phyloP scores from a whole-genome alignment of 1,140 invertebrate genomes.

The Procambarus virginalis region DNA sequence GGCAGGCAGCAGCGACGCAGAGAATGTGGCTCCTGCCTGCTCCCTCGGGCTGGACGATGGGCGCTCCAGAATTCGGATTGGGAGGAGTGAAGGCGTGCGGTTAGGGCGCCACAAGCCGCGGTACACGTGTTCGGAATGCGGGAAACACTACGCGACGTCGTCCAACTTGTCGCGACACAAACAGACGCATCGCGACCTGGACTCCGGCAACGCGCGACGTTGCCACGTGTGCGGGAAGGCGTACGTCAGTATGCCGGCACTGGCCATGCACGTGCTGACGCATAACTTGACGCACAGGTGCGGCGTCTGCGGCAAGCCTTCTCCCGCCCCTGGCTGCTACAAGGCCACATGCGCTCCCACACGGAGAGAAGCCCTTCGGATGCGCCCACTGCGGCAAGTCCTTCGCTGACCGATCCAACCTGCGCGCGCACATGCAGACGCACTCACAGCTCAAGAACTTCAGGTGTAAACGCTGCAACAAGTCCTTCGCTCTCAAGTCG shows the following conservation, averaged over 20 bases:
- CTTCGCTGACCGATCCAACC: constrained; percentile 87
- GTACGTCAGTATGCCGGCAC: constrained; percentile 97
- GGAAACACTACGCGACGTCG: constrained; percentile 96
- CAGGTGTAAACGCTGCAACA: constrained; percentile 90
- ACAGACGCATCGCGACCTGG: constrained; percentile 95
- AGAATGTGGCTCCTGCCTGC: constrained; percentile 67
- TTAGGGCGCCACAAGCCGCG: constrained; percentile 76
- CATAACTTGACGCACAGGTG: constrained; percentile 80
- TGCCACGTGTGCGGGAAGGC: constrained; percentile 96
- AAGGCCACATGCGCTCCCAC: constrained; percentile 85
- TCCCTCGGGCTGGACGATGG: constrained; percentile 49
- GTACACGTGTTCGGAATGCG: constrained; percentile 95
- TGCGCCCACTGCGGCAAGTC: constrained; percentile 83
- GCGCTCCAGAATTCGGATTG: constrained; percentile 73
- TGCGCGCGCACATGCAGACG: constrained; percentile 99
- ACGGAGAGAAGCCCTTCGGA: constrained; percentile 82
- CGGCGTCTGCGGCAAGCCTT: constrained; percentile 80
- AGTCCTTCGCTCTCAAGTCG: constrained; percentile 96
- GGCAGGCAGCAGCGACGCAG: constrained; percentile 65
- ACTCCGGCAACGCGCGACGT: constrained; percentile 93
- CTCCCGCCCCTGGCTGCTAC: constrained; percentile 91
- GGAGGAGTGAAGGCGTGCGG: constrained; percentile 26
- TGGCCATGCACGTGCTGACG: constrained; percentile 97
- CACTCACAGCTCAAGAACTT: constrained; percentile 94
- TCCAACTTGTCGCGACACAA: constrained; percentile 97